A percentile compares a stretch with the other conserved stretches of the same genome.
Conservation (phyloP, 1,140 invertebrate species). For the Chrysoperla carnea region DNA sequence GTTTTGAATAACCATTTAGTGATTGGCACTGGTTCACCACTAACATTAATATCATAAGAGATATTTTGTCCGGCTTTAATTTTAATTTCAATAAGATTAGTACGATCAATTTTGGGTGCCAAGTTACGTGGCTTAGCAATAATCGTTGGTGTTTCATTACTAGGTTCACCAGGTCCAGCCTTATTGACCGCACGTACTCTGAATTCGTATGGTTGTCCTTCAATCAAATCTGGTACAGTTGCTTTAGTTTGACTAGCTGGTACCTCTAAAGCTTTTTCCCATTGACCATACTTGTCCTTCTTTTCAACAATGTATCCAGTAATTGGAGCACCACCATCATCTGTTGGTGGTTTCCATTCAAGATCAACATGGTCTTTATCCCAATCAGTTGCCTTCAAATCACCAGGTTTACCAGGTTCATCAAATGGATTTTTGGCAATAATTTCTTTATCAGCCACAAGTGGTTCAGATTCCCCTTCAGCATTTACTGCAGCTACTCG, state of each 20-base stretch:
- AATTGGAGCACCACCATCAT: slow-evolving; percentile 75
- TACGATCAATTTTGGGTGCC: slow-evolving; percentile 75
- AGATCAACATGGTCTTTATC: slow-evolving; percentile 89
- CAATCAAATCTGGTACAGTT: slow-evolving; percentile 74
- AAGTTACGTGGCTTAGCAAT: slow-evolving; percentile 76
- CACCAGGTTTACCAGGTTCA: slow-evolving; percentile 82
- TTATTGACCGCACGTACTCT: slow-evolving; percentile 82
- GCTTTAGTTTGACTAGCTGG: slow-evolving; percentile 65
- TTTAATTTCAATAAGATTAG: slow-evolving; percentile 64
- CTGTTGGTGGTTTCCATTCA: slow-evolving; percentile 62
- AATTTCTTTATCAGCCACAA: slow-evolving; percentile 72
- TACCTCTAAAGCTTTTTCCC: slow-evolving; percentile 77
- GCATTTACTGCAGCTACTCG: slow-evolving; percentile 89
- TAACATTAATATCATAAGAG: slow-evolving; percentile 64
- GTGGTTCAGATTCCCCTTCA: slow-evolving; percentile 88
- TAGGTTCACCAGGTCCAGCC: slow-evolving; percentile 84
- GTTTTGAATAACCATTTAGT: slow-evolving; percentile 69
- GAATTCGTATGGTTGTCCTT: slow-evolving; percentile 83
- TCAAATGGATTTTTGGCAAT: slow-evolving; percentile 94
- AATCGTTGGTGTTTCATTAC: slow-evolving; percentile 71
- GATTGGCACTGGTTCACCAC: slow-evolving; percentile 75
- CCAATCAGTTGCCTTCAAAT: slow-evolving; percentile 86
- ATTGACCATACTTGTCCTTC: slow-evolving; percentile 86
- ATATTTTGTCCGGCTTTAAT: slow-evolving; percentile 83
- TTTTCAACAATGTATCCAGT: slow-evolving; percentile 80